These are phyloP conservation scores for Gymnocephalus cernua DNA, from an alignment of 2,113 vertebrate genomes.

Conservation along the genomic window DNA sequence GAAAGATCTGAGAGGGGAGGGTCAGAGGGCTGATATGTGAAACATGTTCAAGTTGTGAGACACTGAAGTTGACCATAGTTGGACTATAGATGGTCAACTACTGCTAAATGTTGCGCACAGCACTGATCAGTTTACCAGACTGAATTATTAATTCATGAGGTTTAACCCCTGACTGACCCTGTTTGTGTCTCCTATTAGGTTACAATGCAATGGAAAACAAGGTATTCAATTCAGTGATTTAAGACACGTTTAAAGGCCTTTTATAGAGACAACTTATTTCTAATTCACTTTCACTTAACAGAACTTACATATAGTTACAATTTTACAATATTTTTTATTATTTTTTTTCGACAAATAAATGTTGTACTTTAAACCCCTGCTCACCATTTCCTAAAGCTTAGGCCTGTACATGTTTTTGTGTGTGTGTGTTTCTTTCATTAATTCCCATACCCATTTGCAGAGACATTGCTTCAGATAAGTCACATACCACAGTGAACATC, in stretches of 20 bases:
- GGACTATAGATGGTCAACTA: neutral
- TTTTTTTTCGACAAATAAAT: no score
- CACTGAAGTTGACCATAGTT: neutral
- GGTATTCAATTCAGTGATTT: neutral
- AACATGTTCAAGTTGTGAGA: neutral
- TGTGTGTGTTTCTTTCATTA: neutral
- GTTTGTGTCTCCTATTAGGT: conserved; percentile 17
- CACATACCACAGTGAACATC: neutral
- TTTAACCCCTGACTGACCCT: conserved; percentile 26
- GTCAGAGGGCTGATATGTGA: neutral
- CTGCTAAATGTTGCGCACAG: neutral
- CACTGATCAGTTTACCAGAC: conserved; percentile 29
- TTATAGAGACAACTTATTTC: neutral
- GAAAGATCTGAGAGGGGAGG: conserved; percentile 8
- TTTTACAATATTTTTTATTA: neutral
- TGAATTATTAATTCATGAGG: conserved; percentile 41
- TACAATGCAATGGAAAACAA: conserved; percentile 31
- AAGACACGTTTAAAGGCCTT: neutral
- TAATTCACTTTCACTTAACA: neutral
- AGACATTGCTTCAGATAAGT: neutral
- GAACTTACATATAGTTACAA: neutral
- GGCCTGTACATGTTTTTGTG: neutral
- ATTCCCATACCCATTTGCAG: neutral
- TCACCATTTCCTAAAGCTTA: no score
- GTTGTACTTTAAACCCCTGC: no score